Conservation (phyloP, 2,113 vertebrate genomes). For the Cinclus cinclus region DNA sequence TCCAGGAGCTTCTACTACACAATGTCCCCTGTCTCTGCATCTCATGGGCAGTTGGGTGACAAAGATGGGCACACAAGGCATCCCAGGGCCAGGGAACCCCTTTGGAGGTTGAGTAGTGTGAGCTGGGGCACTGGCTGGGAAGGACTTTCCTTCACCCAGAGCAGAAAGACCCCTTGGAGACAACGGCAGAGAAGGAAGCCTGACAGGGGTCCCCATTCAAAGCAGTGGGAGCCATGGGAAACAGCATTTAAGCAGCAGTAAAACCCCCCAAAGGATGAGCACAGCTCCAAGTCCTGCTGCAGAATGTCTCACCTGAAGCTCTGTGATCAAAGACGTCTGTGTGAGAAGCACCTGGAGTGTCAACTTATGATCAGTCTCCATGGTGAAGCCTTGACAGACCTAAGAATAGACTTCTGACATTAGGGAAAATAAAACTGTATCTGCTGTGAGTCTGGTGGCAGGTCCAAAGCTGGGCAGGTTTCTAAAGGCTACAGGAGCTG, state of each 20-base stretch:
- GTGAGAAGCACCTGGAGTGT: not conserved
- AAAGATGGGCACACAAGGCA: not conserved
- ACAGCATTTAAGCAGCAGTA: not conserved
- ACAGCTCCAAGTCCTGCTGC: not conserved
- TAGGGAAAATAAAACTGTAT: rapidly evolving
- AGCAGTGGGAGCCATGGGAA: not conserved
- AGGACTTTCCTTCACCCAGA: not conserved
- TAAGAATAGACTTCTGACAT: not conserved
- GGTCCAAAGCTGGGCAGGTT: not conserved
- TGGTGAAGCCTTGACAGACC: not conserved
- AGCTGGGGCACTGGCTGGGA: not conserved
- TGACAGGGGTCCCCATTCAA: rapidly evolving
- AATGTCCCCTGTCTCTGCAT: rapidly evolving
- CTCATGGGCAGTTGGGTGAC: not conserved
- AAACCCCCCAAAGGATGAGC: not conserved
- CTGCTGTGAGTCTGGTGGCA: not conserved
- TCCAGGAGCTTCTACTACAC: not conserved
- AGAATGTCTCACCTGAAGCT: not conserved
- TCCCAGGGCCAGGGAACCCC: not conserved
- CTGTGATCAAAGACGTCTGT: not conserved
- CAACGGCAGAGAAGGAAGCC: not conserved
- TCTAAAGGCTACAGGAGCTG: not conserved
- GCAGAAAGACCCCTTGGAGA: not conserved
- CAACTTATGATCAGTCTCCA: not conserved
- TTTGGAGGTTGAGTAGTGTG: not conserved